Evolutionary conservation across 2,113 vertebrate genomes (phyloP).

Genomic region (Gallinago media): DNA sequence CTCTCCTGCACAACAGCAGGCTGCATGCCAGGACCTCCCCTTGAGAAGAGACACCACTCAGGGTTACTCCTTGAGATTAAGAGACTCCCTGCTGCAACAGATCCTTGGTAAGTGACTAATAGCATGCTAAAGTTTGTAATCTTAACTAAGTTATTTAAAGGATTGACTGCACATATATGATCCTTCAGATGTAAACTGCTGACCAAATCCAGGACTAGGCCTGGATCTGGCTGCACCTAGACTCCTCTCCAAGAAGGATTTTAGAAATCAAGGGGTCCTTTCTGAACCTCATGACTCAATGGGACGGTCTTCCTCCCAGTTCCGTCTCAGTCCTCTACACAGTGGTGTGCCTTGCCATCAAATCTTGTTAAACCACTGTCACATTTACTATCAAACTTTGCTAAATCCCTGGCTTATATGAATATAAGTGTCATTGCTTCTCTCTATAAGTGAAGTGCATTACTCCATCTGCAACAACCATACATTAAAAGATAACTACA

Average conservation of each 20-base stretch:
- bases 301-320: neutral
- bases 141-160: neutral
- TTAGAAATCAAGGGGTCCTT: neutral
- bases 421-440: neutral
- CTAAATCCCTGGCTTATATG: neutral
- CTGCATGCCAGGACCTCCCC: too few relatives aligned
- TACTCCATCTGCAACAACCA: neutral
- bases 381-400: neutral
- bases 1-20: too few relatives aligned
- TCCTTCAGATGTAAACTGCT: neutral
- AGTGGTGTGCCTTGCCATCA: neutral
- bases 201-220: neutral
- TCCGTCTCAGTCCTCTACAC: neutral
- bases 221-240: neutral
- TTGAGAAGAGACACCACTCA: too few relatives aligned
- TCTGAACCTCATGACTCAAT: neutral
- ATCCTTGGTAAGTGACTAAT: too few relatives aligned
- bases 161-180: neutral
- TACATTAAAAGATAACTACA: neutral
- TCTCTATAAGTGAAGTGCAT: neutral
- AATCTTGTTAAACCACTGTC: neutral
- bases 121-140: neutral
- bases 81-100: too few relatives aligned
- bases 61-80: too few relatives aligned
- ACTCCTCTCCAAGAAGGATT: neutral